Evolutionary conservation across 2,113 vertebrate genomes (phyloP), one percentile per base, ranked within the genome.

Genomic region (Cisticola juncidis): DNA sequence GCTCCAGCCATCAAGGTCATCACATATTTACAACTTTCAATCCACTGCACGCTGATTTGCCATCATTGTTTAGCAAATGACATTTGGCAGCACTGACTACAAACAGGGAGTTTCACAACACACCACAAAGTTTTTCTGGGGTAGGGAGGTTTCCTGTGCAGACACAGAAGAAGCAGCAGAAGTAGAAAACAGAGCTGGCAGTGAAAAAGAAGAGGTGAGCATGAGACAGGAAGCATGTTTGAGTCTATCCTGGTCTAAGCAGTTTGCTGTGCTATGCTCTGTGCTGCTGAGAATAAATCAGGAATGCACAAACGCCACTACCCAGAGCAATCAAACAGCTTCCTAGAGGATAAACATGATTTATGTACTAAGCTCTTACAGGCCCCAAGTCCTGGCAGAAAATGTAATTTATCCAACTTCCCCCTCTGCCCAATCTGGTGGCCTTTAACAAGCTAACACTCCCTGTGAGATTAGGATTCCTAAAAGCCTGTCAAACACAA

Each of bases 31-130:
- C 14, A 81, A 23, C 12, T 81, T 68, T 20, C 28, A 89, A 21
- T 8, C 50, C 74, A 22, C 0, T 57, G 54, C 70, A 54, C 0
- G 0, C 36, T 58, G 22, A 16, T 88, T 64, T 86, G 45, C 22
- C 42, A 14, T 40, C 22, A 60, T 12, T 21, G 19, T 50, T 50
- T 57, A 94, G 71, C 7, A 61, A 45, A 21, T 14, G 4, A 0
- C 26, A 66, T 9, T 40, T 77, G 57, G 58, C 71, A 93, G 71
- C 23, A n/a, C 54, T 69, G 26, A 11, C 31, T 51, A 38, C 20
- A 25, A 64, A 62, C 9, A 36, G 1, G 0, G 40, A 57, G 13
- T 23, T 86, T 20, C 48, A 65, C 20, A 42, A 15, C 11, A 54
- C 12, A 12, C 6, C 25, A 40, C 48, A 28, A 4, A 20, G 14